phyloP scores from a whole-genome alignment of 2,113 vertebrate species.

The Pseudorectes ferrugineus region DNA sequence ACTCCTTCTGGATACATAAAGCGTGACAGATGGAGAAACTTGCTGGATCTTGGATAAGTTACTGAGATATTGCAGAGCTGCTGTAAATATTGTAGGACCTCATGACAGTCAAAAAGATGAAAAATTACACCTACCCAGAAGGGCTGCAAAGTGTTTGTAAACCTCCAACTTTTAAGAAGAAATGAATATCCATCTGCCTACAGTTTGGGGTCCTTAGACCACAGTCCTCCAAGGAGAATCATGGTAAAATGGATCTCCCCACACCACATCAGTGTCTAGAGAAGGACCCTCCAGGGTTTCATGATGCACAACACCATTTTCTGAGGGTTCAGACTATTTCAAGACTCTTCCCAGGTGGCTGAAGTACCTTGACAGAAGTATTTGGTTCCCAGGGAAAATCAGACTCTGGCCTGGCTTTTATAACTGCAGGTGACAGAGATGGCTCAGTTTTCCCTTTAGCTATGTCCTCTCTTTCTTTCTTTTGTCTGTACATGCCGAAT shows the following conservation, averaged over 20 bases:
- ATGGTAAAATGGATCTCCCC: not conserved
- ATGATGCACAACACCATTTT: not conserved
- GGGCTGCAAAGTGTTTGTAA: not conserved
- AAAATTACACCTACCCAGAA: not conserved
- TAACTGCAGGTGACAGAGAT: not conserved
- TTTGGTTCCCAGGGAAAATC: not conserved
- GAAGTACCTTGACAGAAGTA: no score
- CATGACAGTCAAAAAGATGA: not conserved
- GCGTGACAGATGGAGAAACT: not conserved
- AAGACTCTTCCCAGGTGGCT: not conserved
- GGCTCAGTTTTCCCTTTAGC: not conserved
- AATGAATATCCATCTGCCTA: not conserved
- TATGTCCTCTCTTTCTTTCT: not conserved
- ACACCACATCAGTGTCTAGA: not conserved
- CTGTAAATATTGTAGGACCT: conserved; percentile 21
- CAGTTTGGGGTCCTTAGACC: not conserved
- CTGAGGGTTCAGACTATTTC: not conserved
- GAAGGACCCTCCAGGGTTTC: not conserved
- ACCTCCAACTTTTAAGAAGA: not conserved
- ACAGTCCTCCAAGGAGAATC: not conserved
- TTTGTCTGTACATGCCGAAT: not conserved
- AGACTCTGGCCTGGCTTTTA: not conserved
- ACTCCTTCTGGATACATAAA: not conserved
- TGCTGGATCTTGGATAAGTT: not conserved
- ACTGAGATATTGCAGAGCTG: not conserved